Evolutionary conservation across 2,797 vertebrate genomes (phyloP).

Genomic region (Alfaro cultratus): DNA sequence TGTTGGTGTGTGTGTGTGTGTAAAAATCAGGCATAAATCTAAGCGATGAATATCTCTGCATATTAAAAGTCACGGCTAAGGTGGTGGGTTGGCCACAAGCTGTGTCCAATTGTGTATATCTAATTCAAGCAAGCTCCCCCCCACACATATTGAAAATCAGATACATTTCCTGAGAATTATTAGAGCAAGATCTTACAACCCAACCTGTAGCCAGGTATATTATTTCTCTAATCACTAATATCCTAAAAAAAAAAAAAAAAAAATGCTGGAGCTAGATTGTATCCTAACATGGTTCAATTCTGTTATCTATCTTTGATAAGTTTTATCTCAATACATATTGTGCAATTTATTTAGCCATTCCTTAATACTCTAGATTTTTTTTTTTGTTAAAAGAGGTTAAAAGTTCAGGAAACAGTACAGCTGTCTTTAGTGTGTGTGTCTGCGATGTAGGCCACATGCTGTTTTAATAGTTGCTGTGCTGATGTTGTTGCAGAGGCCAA

Average conservation of each 20-base stretch:
- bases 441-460: conserved; percentile 65
- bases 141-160: conserved; percentile 45
- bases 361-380: conserved; percentile 38
- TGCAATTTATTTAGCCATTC: neutral
- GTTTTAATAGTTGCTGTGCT: conserved; percentile 76
- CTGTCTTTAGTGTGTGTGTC: conserved; percentile 23
- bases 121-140: conserved; percentile 43
- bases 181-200: conserved; percentile 29
- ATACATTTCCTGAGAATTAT: conserved; percentile 44
- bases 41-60: conserved; percentile 72
- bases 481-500: conserved; percentile 69
- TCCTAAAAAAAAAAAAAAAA: conserved; percentile 2
- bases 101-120: conserved; percentile 28
- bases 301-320: conserved; percentile 19
- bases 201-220: conserved; percentile 38
- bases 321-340: conserved; percentile 14
- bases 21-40: conserved; percentile 66
- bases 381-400: conserved; percentile 67
- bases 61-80: conserved; percentile 71
- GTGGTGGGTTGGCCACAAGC: conserved; percentile 32
- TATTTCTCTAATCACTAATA: conserved; percentile 38
- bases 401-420: conserved; percentile 69
- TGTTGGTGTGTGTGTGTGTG: conserved; percentile 33
- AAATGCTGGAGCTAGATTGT: conserved; percentile 30
- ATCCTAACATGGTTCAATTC: conserved; percentile 30